Evolutionary conservation across 2,797 vertebrate genomes (phyloP), one percentile per base, ranked within the genome.

Genomic region (Tapirus indicus): DNA sequence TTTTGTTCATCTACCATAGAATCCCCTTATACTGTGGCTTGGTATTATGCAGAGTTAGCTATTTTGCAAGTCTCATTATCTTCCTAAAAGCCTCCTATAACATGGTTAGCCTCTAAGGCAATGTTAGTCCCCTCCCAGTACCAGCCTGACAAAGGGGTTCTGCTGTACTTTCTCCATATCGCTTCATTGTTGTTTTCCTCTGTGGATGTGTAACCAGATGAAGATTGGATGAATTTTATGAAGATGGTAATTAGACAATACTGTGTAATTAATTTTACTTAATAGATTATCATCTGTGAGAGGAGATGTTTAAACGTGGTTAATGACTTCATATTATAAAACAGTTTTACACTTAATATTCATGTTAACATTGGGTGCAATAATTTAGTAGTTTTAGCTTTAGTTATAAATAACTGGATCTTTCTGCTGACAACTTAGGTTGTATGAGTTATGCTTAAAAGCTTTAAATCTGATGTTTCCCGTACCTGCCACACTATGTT

Each of bases 361-460:
- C 96, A 94, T 98, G 96, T 98, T 98, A 98, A 3, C 97, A 98
- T 98, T 98, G 97, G 98, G 97, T 98, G 93, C 97, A 97, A 86
- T 99, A 98, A 98, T 72, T 97, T 95, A 98, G 93, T 96, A 98
- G 79, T 94, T 86, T 98, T 93, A 95, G 98, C 98, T 96, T 94
- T 85, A 98, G 98, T 98, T 97, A 96, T 96, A 98, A 98, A 97
- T 98, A 98, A 98, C 98, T 98, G 98, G 98, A 98, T 98, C 98
- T 99, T 99, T 99, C 98, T 99, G 99, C 98, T 99, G 98, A 98
- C 98, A 99, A 99, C 99, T 99, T 99, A 99, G 99, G 99, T 99
- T 99, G 99, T 98, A 97, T 98, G 98, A 98, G 98, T 98, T 98
- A 98, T 98, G 98, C 99, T 99, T 98, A 98, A 98, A 99, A 99